phyloP scores from a whole-genome alignment of 2,797 vertebrate genomes.

The Apogon talboti region DNA sequence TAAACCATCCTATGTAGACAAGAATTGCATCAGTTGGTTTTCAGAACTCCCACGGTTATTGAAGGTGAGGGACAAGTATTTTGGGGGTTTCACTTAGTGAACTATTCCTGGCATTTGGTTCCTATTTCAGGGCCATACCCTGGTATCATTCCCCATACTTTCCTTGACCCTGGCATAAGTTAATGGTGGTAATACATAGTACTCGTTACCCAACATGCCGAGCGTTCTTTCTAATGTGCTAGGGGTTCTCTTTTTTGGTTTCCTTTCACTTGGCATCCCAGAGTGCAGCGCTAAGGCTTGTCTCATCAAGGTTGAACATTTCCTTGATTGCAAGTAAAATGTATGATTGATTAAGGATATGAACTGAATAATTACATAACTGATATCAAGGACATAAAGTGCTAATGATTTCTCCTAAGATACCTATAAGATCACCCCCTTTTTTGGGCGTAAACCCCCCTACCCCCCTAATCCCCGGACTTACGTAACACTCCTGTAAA shows the following conservation, averaged over 20 bases:
- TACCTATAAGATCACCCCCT: not conserved
- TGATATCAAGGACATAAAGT: slow-evolving; percentile 28
- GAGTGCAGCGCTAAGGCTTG: not conserved
- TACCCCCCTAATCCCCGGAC: slow-evolving; percentile 35
- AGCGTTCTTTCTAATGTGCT: slow-evolving; percentile 31
- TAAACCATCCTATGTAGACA: slow-evolving; percentile 2
- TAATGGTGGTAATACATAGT: slow-evolving; percentile 27
- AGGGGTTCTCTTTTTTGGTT: slow-evolving; percentile 15
- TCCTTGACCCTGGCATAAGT: slow-evolving; percentile 30
- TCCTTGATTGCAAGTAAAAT: not conserved
- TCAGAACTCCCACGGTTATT: slow-evolving; percentile 3
- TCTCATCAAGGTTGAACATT: slow-evolving; percentile 24
- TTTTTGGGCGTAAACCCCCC: slow-evolving; percentile 49
- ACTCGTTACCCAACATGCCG: slow-evolving; percentile 32
- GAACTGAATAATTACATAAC: not conserved
- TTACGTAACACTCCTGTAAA: slow-evolving; percentile 28
- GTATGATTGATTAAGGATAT: not conserved
- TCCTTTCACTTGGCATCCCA: slow-evolving; percentile 22
- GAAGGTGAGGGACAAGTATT: slow-evolving; percentile 30
- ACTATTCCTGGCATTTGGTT: slow-evolving; percentile 65
- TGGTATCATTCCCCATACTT: not conserved
- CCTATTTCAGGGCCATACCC: slow-evolving; percentile 31
- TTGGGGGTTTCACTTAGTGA: slow-evolving; percentile 15
- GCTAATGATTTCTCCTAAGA: fast-evolving
- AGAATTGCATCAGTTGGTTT: slow-evolving; percentile 35